A percentile compares a stretch with the other conserved stretches of the same genome.
These are phyloP conservation scores for Drosophila anomalata DNA, from an alignment of 2,888 invertebrate species.

Conservation along the genomic window DNA sequence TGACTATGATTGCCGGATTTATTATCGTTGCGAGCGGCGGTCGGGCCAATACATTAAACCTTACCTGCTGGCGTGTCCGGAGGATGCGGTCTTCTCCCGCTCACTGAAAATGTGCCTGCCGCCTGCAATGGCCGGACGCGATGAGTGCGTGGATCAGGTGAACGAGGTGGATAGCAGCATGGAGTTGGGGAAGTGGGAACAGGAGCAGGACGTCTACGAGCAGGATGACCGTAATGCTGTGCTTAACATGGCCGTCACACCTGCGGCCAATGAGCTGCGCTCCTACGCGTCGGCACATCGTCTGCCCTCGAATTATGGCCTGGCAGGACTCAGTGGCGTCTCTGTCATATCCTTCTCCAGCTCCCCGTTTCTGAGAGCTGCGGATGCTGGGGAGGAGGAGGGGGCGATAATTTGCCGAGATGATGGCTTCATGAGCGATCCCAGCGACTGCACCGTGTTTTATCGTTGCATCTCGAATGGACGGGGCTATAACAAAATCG, in stretches of 20 bases:
- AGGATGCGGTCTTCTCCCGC: constrained; percentile 90
- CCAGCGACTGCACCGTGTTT: constrained; percentile 89
- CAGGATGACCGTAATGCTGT: constrained; percentile 56
- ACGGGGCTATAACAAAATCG: constrained; percentile 87
- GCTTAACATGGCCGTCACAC: constrained; percentile 57
- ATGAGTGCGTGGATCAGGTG: constrained; percentile 86
- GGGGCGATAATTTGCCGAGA: constrained; percentile 84
- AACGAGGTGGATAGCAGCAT: constrained; percentile 80
- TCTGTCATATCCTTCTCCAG: constrained; percentile 82
- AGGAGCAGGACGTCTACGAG: constrained; percentile 39
- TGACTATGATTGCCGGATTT: constrained; percentile 88
- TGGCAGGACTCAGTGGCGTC: constrained; percentile 81
- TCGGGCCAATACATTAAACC: constrained; percentile 85
- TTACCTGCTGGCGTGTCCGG: constrained; percentile 89
- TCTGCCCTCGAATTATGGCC: constrained; percentile 77
- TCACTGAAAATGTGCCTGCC: constrained; percentile 88
- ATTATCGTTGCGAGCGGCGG: constrained; percentile 90
- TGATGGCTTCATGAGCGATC: constrained; percentile 90
- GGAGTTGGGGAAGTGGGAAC: constrained; percentile 42
- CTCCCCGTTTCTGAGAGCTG: constrained; percentile 76
- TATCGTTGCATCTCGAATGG: constrained; percentile 90
- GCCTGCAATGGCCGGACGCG: constrained; percentile 88
- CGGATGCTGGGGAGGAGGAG: constrained; percentile 52
- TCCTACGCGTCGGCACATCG: constrained; percentile 67
- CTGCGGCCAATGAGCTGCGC: constrained; percentile 60